Conservation (phyloP, 2,113 vertebrate genomes). For the Calypte anna region DNA sequence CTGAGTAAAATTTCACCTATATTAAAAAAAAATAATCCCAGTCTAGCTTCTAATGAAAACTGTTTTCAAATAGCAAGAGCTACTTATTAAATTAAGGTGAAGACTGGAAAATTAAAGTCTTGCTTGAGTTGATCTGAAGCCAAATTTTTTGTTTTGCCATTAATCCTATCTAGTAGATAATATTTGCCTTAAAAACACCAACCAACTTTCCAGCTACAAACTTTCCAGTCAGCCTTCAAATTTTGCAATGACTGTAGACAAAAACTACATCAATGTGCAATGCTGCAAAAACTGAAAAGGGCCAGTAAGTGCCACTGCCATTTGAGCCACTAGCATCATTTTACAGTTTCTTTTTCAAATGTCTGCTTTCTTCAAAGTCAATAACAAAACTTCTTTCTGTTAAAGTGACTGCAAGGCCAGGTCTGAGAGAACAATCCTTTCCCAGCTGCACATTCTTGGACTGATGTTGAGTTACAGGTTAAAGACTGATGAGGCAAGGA, state of each 20-base stretch:
- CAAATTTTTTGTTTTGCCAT: neutral
- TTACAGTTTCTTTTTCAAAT: neutral
- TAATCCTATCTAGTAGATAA: neutral
- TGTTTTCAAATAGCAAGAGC: neutral
- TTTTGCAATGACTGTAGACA: conserved; percentile 6
- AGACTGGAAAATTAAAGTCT: conserved; percentile 5
- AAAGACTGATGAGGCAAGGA: neutral
- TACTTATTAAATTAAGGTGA: neutral
- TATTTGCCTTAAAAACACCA: neutral
- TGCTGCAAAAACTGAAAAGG: neutral
- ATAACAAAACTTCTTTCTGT: neutral
- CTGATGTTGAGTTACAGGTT: neutral
- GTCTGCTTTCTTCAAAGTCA: neutral
- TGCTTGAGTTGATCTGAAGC: neutral
- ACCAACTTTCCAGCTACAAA: neutral
- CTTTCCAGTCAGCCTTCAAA: neutral
- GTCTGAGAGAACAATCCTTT: neutral
- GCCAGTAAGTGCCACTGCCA: neutral
- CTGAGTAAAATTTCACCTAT: neutral
- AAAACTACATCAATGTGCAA: neutral
- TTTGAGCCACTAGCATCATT: neutral
- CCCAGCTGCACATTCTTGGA: neutral
- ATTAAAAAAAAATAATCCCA: neutral
- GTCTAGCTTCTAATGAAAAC: conserved; percentile 23
- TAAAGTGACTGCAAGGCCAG: neutral